Evolutionary conservation across 92 coral and sea anemone species (phyloP).

Genomic region (Epizoanthus fatuus): DNA sequence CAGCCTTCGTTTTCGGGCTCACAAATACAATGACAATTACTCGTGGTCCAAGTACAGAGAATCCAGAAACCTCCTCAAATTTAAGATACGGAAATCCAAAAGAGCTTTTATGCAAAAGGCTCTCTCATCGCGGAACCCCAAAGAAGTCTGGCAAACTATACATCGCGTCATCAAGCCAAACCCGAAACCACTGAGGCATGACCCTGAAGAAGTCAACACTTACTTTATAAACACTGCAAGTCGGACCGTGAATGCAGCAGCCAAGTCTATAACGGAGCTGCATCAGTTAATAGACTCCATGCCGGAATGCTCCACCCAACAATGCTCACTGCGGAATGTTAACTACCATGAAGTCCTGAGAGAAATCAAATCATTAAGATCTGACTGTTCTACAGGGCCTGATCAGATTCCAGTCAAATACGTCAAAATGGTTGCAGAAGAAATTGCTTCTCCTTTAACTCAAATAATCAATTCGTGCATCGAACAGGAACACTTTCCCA

Average conservation of each 20-base stretch:
- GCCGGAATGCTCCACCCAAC: conserved; percentile 28
- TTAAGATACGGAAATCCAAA: conserved; percentile 32
- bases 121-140: conserved; percentile 19
- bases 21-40: conserved; percentile 26
- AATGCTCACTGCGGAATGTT: conserved; percentile 32
- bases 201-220: conserved; percentile 39
- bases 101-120: conserved; percentile 48
- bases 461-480: background rate
- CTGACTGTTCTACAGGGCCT: background rate
- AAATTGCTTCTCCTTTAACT: no score
- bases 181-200: conserved; percentile 41
- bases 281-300: conserved; percentile 28
- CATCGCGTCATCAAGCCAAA: conserved; percentile 48
- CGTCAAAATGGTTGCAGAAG: no score
- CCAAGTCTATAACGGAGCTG: conserved; percentile 34
- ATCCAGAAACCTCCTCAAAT: conserved; percentile 41
- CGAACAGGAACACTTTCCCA: background rate
- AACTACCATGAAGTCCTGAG: conserved; percentile 31
- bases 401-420: no score
- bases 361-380: conserved; percentile 28
- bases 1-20: conserved; percentile 20
- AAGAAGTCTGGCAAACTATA: conserved; percentile 36
- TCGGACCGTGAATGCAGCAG: conserved; percentile 34
- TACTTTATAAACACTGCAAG: conserved; percentile 40
- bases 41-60: conserved; percentile 37